These are phyloP conservation scores for Sarcophaga rosellei DNA, from an alignment of 2,888 invertebrate species.

Conservation along the genomic window DNA sequence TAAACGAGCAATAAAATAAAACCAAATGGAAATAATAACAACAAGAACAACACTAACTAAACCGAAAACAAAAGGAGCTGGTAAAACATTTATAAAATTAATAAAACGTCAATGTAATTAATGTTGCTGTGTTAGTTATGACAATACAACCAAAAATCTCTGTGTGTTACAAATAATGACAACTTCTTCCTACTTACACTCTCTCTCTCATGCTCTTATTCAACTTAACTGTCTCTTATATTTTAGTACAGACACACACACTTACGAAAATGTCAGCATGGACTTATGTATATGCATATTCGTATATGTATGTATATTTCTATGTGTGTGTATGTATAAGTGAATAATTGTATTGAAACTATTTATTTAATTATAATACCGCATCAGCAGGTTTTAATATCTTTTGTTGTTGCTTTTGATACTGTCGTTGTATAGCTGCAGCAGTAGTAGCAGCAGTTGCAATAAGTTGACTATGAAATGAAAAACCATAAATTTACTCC, in stretches of 20 bases:
- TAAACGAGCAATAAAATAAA: conserved; percentile 19
- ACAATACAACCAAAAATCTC: conserved; percentile 70
- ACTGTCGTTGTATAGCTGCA: conserved; percentile 49
- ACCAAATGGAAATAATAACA: not conserved
- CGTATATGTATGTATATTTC: conserved; percentile 4
- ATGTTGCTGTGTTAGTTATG: conserved; percentile 73
- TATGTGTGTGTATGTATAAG: not conserved
- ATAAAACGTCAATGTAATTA: conserved; percentile 64
- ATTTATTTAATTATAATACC: conserved; percentile 67
- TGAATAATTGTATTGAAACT: conserved; percentile 26
- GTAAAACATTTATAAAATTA: conserved; percentile 54
- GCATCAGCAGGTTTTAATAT: conserved; percentile 63
- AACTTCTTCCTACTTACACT: conserved; percentile 37
- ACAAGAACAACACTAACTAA: conserved; percentile 4
- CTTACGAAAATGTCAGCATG: not conserved
- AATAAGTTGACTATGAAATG: conserved; percentile 54
- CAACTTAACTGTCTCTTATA: no score
- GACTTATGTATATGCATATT: conserved; percentile 11
- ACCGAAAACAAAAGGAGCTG: conserved; percentile 1
- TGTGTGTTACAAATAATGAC: conserved; percentile 73
- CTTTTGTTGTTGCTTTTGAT: conserved; percentile 15
- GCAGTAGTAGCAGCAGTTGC: conserved; percentile 33
- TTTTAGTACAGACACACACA: conserved; percentile 4
- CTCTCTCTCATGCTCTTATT: no score
- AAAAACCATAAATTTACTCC: conserved; percentile 64